A percentile compares a stretch with the other conserved stretches of the same genome.
phyloP scores from a whole-genome alignment of 2,797 vertebrate genomes.

The Schizopygopsis malacanthus region DNA sequence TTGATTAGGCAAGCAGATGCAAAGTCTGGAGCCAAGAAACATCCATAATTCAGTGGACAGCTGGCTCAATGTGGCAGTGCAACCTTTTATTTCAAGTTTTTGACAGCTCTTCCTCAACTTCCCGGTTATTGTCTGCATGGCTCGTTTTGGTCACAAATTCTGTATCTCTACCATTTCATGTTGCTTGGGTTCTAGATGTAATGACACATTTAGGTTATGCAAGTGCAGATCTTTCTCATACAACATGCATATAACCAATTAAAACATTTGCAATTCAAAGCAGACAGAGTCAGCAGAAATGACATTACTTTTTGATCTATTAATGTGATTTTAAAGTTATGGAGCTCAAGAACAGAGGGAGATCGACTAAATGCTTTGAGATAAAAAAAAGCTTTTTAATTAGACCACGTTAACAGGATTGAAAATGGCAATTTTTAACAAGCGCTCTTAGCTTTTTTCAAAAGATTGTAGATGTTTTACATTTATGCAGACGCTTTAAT shows the following conservation, averaged over 20 bases:
- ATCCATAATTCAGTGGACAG: conserved; percentile 60
- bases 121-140: conserved; percentile 15
- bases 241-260: background rate
- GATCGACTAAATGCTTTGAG: conserved; percentile 39
- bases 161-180: conserved; percentile 27
- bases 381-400: conserved; percentile 53
- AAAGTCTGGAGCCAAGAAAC: conserved; percentile 54
- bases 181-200: conserved; percentile 24
- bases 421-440: conserved; percentile 22
- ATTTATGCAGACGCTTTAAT: no score
- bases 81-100: conserved; percentile 48
- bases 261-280: conserved; percentile 62
- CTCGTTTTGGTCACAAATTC: conserved; percentile 16
- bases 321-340: conserved; percentile 60
- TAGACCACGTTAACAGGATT: conserved; percentile 43
- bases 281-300: conserved; percentile 60
- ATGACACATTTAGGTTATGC: conserved; percentile 52
- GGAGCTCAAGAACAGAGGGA: conserved; percentile 49
- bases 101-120: conserved; percentile 41
- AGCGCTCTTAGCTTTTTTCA: background rate
- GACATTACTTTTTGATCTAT: conserved; percentile 54
- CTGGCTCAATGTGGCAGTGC: conserved; percentile 49
- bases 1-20: conserved; percentile 55
- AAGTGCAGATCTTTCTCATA: conserved; percentile 37
- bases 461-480: background rate